Conservation (phyloP, 2,888 invertebrate genomes). For the Orthosia gothica region DNA sequence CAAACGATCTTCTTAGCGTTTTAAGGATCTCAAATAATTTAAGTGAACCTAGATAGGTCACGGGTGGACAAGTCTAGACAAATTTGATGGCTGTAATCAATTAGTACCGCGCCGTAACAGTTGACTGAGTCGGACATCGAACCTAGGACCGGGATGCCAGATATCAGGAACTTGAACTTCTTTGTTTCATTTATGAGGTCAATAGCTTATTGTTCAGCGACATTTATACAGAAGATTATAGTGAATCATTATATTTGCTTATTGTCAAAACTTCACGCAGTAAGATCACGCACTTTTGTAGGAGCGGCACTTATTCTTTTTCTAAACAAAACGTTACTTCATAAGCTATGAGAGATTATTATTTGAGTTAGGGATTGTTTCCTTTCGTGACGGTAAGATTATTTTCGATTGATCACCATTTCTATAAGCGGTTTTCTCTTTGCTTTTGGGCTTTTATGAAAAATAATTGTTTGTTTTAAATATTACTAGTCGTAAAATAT, state of each 20-base stretch:
- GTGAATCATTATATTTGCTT: constrained; percentile 49
- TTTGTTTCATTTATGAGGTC: constrained; percentile 74
- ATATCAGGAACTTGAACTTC: constrained; percentile 70
- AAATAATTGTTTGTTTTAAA: no score
- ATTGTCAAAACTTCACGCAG: constrained; percentile 47
- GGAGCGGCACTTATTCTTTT: constrained; percentile 1
- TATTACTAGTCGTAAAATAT: not conserved
- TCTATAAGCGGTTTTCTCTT: not conserved
- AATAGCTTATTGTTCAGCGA: constrained; percentile 67
- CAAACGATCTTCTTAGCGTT: not conserved
- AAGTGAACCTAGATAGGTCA: constrained; percentile 79
- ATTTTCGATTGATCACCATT: not conserved
- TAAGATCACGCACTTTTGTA: constrained; percentile 31
- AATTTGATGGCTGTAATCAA: constrained; percentile 82
- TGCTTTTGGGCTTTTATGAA: no score
- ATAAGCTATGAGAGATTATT: not conserved
- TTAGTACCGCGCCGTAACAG: constrained; percentile 80
- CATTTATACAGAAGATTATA: constrained; percentile 48
- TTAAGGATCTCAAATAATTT: constrained; percentile 64
- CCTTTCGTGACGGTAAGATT: not conserved
- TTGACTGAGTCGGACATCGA: constrained; percentile 81
- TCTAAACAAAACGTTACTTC: constrained; percentile 1
- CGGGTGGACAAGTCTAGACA: constrained; percentile 80
- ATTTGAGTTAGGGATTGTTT: not conserved
- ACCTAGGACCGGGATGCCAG: constrained; percentile 72